Evolutionary conservation across 2,888 invertebrate species (phyloP).

Genomic region (Orthosia gracilis): DNA sequence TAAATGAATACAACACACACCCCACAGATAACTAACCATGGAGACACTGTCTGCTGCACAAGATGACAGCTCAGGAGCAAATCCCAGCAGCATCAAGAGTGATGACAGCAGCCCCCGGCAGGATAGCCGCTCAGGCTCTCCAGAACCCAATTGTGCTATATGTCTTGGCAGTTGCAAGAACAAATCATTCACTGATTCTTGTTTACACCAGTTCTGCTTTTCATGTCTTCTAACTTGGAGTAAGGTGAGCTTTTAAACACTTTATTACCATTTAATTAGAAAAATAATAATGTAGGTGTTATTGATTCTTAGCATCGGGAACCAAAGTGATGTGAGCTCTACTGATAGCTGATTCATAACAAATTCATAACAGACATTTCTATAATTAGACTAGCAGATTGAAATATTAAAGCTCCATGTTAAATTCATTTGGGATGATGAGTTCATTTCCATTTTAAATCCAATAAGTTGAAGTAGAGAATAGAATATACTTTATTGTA

Average conservation of each 20-base stretch:
- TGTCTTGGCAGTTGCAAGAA: slow-evolving; percentile 96
- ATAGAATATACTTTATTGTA: too few relatives aligned
- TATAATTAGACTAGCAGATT: slow-evolving; percentile 23
- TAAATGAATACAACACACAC: slow-evolving; percentile 26
- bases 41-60: slow-evolving; percentile 79
- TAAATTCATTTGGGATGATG: neutral
- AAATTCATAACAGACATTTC: slow-evolving; percentile 14
- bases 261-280: neutral
- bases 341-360: slow-evolving; percentile 3
- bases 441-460: slow-evolving; percentile 10
- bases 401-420: slow-evolving; percentile 6
- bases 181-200: slow-evolving; percentile 97
- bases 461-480: too few relatives aligned
- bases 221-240: slow-evolving; percentile 98
- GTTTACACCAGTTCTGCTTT: slow-evolving; percentile 98
- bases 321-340: neutral
- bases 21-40: slow-evolving; percentile 72
- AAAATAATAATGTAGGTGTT: neutral
- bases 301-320: neutral
- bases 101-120: slow-evolving; percentile 88
- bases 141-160: slow-evolving; percentile 97
- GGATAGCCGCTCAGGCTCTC: slow-evolving; percentile 89
- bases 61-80: slow-evolving; percentile 82
- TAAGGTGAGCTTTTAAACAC: slow-evolving; percentile 91
- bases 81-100: slow-evolving; percentile 87